Percentiles rank a stretch among this genome's conserved stretches.
These are phyloP conservation scores for Corythornis cristatus DNA, from an alignment of 2,113 vertebrate genomes.

Conservation along the genomic window DNA sequence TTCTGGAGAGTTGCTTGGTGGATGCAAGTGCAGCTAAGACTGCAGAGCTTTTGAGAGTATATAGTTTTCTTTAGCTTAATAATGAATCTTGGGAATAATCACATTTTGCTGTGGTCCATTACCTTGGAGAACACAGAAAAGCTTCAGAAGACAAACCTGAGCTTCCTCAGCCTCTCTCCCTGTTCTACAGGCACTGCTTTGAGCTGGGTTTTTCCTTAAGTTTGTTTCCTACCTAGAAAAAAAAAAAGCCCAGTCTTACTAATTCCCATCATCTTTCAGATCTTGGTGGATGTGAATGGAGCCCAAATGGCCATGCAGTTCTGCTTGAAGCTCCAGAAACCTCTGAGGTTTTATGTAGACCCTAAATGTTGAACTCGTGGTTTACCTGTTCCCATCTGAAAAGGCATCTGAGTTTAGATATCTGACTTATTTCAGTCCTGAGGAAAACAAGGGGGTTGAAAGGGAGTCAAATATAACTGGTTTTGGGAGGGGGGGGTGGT, in stretches of 20 bases:
- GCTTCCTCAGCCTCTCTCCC: background rate
- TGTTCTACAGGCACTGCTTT: background rate
- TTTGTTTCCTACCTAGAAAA: background rate
- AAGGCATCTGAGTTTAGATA: background rate
- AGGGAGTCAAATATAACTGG: background rate
- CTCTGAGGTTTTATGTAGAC: background rate
- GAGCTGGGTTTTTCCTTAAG: background rate
- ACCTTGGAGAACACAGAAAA: background rate
- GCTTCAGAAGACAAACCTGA: background rate
- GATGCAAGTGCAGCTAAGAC: background rate
- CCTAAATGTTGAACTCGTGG: slow-evolving; percentile 16
- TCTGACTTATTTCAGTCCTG: background rate
- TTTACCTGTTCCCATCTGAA: background rate
- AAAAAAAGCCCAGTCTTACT: background rate
- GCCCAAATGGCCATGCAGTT: background rate
- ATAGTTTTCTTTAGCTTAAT: background rate
- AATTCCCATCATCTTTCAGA: background rate
- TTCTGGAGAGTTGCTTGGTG: background rate
- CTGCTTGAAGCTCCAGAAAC: background rate
- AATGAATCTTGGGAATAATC: background rate
- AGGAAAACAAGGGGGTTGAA: background rate
- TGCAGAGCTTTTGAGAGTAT: background rate
- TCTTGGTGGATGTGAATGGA: background rate
- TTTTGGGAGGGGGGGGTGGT: no score
- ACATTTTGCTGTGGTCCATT: background rate